These are phyloP conservation scores for Leptosomus discolor DNA, from an alignment of 2,113 vertebrate species.

Conservation along the genomic window DNA sequence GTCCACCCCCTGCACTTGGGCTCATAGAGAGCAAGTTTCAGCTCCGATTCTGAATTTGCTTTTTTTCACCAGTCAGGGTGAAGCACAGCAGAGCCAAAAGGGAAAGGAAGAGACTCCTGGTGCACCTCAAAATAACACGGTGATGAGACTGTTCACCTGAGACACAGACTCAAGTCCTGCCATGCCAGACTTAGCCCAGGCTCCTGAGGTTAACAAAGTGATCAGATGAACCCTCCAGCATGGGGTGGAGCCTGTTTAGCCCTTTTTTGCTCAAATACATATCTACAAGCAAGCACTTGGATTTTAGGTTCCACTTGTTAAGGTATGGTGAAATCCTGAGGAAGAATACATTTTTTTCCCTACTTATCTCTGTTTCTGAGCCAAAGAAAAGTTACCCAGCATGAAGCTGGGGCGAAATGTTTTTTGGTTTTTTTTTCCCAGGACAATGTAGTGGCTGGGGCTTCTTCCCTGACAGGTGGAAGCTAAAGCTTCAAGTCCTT, in stretches of 20 bases:
- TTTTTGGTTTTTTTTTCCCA: not conserved
- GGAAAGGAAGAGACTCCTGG: not conserved
- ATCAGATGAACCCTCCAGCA: not conserved
- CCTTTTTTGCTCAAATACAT: not conserved
- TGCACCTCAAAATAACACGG: not conserved
- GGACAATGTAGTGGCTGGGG: not conserved
- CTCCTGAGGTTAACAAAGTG: not conserved
- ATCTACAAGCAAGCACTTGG: not conserved
- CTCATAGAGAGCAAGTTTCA: not conserved
- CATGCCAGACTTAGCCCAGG: not conserved
- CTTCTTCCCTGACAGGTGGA: not conserved
- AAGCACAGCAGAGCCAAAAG: not conserved
- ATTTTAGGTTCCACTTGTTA: not conserved
- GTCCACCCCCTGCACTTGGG: not conserved
- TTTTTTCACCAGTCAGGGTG: not conserved
- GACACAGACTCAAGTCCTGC: not conserved
- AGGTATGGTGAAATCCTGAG: not conserved
- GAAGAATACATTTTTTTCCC: too few species aligned
- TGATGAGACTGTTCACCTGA: not conserved
- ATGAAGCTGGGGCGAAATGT: not conserved
- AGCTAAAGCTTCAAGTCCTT: not conserved
- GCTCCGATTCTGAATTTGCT: not conserved
- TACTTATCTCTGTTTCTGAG: not conserved
- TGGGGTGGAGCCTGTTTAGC: not conserved
- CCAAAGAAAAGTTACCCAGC: not conserved